Conservation (phyloP, 2,888 invertebrate genomes). For the Ormyrus nitidulus region DNA sequence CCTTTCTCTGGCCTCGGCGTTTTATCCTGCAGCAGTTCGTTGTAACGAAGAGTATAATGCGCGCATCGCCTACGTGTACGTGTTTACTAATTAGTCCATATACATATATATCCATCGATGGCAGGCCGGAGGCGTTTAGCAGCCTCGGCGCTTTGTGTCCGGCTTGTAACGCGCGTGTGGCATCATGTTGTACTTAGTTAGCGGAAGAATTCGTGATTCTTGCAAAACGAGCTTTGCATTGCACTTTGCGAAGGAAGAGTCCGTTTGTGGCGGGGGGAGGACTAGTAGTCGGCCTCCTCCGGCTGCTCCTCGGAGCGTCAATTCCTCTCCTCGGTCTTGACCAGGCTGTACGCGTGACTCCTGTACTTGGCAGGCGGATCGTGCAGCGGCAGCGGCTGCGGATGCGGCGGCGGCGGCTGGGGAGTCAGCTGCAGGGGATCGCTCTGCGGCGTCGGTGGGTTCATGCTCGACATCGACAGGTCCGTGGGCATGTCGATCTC, state of each 20-base stretch:
- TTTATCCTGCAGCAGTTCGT: conserved; percentile 49
- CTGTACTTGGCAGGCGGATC: conserved; percentile 74
- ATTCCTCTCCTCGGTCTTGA: conserved; percentile 22
- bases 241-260: conserved; percentile 47
- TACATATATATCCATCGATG: too few species aligned
- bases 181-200: conserved; percentile 48
- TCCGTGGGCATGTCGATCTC: conserved; percentile 74
- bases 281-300: conserved; percentile 63
- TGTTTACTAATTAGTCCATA: neutral
- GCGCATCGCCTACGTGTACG: neutral
- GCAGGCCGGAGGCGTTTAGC: neutral
- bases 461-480: conserved; percentile 74
- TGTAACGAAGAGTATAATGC: conserved; percentile 52
- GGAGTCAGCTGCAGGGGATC: conserved; percentile 51
- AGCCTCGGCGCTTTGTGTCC: too few species aligned
- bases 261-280: too few species aligned
- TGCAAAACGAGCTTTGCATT: conserved; percentile 51
- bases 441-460: conserved; percentile 62
- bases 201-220: conserved; percentile 55
- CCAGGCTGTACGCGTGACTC: conserved; percentile 72
- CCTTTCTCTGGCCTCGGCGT: neutral
- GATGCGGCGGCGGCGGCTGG: conserved; percentile 61
- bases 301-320: conserved; percentile 62
- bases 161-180: too few species aligned
- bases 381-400: conserved; percentile 66